Conservation (phyloP, 1,140 invertebrate species). For the Oscheius sp. region DNA sequence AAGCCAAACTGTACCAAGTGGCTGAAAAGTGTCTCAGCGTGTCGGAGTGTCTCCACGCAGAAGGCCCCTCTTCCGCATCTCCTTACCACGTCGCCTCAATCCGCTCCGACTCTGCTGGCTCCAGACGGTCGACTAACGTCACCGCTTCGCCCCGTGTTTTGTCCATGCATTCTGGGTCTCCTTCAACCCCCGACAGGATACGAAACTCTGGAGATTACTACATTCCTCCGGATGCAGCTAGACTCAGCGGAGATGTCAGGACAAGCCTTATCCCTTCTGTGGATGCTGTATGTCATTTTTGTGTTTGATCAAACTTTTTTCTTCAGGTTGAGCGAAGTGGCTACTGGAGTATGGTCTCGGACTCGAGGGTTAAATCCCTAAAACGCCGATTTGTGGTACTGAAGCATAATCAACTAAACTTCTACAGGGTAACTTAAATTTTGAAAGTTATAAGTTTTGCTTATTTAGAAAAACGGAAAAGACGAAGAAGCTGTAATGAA, state of each 20-base stretch:
- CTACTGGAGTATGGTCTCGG: conserved; percentile 46
- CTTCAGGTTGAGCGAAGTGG: conserved; percentile 46
- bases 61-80: conserved; percentile 27
- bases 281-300: conserved; percentile 33
- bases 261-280: conserved; percentile 38
- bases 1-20: conserved; percentile 39
- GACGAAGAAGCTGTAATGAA: conserved; percentile 41
- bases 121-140: conserved; percentile 1
- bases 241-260: conserved; percentile 16
- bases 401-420: conserved; percentile 42
- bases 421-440: conserved; percentile 37
- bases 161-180: conserved; percentile 15
- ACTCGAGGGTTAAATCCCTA: conserved; percentile 46
- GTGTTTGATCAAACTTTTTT: conserved; percentile 15
- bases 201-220: conserved; percentile 41
- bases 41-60: conserved; percentile 36
- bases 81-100: conserved; percentile 21
- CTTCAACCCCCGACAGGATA: conserved; percentile 10
- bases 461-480: conserved; percentile 42
- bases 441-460: not conserved
- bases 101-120: conserved; percentile 9
- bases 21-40: conserved; percentile 53
- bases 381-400: conserved; percentile 51
- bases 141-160: conserved; percentile 27
- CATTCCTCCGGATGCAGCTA: conserved; percentile 47